Base-by-base conservation (phyloP, 2,797 vertebrate species). In the Esox lucius region DNA sequence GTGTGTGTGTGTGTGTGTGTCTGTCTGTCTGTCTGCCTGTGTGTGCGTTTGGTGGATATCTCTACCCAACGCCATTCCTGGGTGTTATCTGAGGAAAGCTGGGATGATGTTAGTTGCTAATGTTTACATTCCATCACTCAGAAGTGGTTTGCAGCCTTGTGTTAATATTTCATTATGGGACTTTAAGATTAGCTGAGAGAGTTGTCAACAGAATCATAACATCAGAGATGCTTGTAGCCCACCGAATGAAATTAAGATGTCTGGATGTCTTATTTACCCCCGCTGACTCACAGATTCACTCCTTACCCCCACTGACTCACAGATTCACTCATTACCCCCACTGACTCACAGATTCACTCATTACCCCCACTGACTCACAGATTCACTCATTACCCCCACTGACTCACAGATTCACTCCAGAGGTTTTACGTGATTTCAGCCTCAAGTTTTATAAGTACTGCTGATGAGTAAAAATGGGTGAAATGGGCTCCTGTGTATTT, bases 21-120 rank as follows among this genome's bases (percentile, higher is more conserved):
- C n/a, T n/a, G n/a, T n/a, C n/a, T n/a, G n/a, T n/a, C n/a, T n/a
- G n/a, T n/a, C n/a, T n/a, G n/a, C n/a, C n/a, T 35, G 33, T 35
- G 33, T 35, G 33, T 5, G 33, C n/a, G n/a, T n/a, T 59, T 59
- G 56, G 53, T n/a, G n/a, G 17, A 68, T 73, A 77, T 84, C 65
- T 68, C 51, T 66, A 53, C 53, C 31, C 53, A 78, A 64, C 66
- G 69, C 48, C 56, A 22, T 17, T 53, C 33, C 33, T 5, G 33
- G 5, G 51, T 19, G 51, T 53, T 53, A 53, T 53, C 51, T 19
- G 2, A 6, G 19, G 51, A 53, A 17, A 1, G 51, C 19, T 53
- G 19, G 6, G 17, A 17, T 53, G 19, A 53, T 53, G 17, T 17
- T 53, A 19, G 16, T 17, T 17, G 19, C 5, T 53, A 6, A 19